Percentiles rank a stretch among this genome's conserved stretches.
phyloP scores from a whole-genome alignment of 2,797 vertebrate species.

The Notolabrus celidotus region DNA sequence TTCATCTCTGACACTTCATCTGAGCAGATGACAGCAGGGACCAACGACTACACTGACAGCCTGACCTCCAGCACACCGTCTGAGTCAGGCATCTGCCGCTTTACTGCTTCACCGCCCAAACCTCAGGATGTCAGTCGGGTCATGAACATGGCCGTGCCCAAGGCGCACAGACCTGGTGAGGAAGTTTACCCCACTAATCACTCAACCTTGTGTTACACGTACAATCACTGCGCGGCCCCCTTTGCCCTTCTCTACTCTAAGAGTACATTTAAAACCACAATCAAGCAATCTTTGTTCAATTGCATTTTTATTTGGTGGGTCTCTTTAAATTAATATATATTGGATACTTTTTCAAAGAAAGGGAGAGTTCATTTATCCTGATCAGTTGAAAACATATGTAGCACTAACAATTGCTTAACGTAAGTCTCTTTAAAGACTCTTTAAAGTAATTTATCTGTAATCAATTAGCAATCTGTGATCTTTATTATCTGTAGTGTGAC shows the following conservation, averaged over 20 bases:
- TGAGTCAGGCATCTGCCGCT: constrained; percentile 98
- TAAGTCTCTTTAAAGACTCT: no score
- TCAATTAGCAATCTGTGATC: no score
- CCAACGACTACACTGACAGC: constrained; percentile 99
- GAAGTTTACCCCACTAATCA: not conserved
- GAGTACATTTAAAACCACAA: no score
- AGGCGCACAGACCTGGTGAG: constrained; percentile 98
- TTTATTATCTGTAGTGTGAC: no score
- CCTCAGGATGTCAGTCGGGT: constrained; percentile 97
- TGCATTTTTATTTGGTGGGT: not conserved
- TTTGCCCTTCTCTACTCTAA: not conserved
- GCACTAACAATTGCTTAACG: no score
- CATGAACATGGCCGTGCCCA: constrained; percentile 97
- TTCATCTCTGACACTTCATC: constrained; percentile 99
- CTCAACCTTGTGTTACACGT: not conserved
- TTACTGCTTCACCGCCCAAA: constrained; percentile 98
- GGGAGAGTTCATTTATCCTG: not conserved
- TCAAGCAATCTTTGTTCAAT: no score
- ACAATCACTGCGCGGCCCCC: not conserved
- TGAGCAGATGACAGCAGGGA: constrained; percentile 98
- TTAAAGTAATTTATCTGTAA: no score
- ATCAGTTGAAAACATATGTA: not conserved
- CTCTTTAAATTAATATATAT: not conserved
- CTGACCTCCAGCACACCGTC: constrained; percentile 98
- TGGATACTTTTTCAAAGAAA: not conserved